Conservation (phyloP, 2,113 vertebrate species). For the Marmota flaviventris region DNA sequence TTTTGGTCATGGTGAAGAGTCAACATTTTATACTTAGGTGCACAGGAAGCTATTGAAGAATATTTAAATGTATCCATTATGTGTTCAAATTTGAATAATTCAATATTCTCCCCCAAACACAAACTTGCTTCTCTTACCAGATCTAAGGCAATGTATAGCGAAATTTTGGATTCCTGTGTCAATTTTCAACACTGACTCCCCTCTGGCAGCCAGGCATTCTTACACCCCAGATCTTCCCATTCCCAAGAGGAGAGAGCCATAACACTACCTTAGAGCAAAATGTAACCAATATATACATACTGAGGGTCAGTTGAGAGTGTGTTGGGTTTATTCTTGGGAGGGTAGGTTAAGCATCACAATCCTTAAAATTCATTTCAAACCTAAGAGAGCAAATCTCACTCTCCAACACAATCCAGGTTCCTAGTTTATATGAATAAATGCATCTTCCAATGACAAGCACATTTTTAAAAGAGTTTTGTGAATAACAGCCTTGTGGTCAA, state of each 20-base stretch:
- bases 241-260: not conserved
- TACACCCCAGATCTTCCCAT: not conserved
- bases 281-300: not conserved
- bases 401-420: not conserved
- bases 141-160: not conserved
- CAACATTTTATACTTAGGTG: not conserved
- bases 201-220: not conserved
- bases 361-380: not conserved
- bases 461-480: not conserved
- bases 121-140: not conserved
- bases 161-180: not conserved
- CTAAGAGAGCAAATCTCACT: not conserved
- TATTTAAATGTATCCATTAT: not conserved
- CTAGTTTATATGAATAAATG: constrained; percentile 9
- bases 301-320: not conserved
- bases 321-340: not conserved
- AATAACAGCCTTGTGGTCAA: not conserved
- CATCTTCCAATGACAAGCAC: not conserved
- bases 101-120: not conserved
- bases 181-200: not conserved
- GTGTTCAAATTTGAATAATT: not conserved
- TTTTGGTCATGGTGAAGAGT: not conserved
- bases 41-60: not conserved
- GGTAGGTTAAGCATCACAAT: not conserved
- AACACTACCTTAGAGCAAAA: not conserved